phyloP scores from a whole-genome alignment of 2,797 vertebrate species.

The Hybognathus amarus region DNA sequence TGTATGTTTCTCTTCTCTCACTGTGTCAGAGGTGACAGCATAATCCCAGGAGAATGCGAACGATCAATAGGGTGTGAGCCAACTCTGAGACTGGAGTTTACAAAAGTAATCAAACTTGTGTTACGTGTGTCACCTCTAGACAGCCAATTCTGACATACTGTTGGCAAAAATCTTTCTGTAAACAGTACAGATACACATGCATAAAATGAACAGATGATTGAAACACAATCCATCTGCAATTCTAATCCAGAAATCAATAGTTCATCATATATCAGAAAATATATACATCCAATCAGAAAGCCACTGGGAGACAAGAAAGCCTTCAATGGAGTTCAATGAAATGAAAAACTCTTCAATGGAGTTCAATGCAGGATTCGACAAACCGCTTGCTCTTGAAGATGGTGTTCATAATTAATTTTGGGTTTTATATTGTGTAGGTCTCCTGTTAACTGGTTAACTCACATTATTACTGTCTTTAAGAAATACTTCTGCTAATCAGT shows the following conservation, averaged over 20 bases:
- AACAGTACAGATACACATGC: background rate
- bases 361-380: too few relatives aligned
- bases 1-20: slow-evolving; percentile 8
- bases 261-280: too few relatives aligned
- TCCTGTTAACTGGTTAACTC: too few relatives aligned
- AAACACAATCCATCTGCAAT: background rate
- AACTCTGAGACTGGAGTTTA: slow-evolving; percentile 22
- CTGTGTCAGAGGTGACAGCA: slow-evolving; percentile 14
- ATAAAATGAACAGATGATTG: background rate
- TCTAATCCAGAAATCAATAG: background rate
- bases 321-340: too few relatives aligned
- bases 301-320: too few relatives aligned
- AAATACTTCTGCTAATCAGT: too few relatives aligned
- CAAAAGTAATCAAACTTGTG: slow-evolving; percentile 39
- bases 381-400: too few relatives aligned
- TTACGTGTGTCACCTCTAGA: slow-evolving; percentile 3
- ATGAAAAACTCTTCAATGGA: too few relatives aligned
- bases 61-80: slow-evolving; percentile 28
- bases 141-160: background rate
- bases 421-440: too few relatives aligned
- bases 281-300: too few relatives aligned
- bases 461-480: too few relatives aligned
- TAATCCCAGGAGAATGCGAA: slow-evolving; percentile 18
- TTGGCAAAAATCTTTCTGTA: background rate
- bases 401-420: too few relatives aligned